A percentile compares a stretch with the other conserved stretches of the same genome.
These are phyloP conservation scores for Drosophila mercatorum DNA, from an alignment of 2,888 invertebrate genomes.

Conservation along the genomic window DNA sequence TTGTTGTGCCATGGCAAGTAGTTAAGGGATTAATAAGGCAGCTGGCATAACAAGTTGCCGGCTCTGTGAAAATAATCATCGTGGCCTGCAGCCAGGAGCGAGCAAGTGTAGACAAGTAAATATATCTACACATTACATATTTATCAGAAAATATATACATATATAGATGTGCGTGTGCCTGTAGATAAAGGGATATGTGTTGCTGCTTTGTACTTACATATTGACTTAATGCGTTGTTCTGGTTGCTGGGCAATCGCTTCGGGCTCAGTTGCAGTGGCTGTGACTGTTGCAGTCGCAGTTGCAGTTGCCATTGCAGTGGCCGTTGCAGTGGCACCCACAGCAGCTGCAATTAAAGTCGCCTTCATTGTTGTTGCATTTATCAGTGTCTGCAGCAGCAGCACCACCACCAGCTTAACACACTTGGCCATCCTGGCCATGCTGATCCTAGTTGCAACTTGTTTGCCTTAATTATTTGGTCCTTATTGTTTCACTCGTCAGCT, in stretches of 20 bases:
- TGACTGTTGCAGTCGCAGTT: constrained; percentile 15
- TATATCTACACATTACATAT: constrained; percentile 5
- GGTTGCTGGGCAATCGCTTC: constrained; percentile 34
- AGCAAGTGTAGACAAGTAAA: constrained; percentile 29
- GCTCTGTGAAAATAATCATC: constrained; percentile 36
- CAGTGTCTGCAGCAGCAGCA: constrained; percentile 35
- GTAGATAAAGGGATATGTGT: constrained; percentile 1
- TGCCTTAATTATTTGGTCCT: constrained; percentile 57
- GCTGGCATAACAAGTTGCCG: constrained; percentile 34
- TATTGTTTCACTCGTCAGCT: constrained; percentile 46
- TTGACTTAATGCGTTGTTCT: constrained; percentile 58
- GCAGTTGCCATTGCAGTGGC: constrained; percentile 29
- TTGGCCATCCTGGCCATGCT: constrained; percentile 50
- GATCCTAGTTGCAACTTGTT: constrained; percentile 27
- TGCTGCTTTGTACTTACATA: constrained; percentile 59
- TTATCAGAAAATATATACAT: background rate
- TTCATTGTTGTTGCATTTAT: constrained; percentile 57
- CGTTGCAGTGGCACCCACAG: constrained; percentile 28
- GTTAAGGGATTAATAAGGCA: constrained; percentile 45
- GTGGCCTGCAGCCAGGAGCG: constrained; percentile 20
- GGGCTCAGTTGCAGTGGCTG: constrained; percentile 32
- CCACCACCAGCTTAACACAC: constrained; percentile 28
- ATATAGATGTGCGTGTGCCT: background rate
- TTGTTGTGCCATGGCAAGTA: constrained; percentile 17
- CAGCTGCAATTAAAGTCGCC: constrained; percentile 51